Conservation (phyloP, 2,888 invertebrate genomes). For the Cosmopolites sordidus region DNA sequence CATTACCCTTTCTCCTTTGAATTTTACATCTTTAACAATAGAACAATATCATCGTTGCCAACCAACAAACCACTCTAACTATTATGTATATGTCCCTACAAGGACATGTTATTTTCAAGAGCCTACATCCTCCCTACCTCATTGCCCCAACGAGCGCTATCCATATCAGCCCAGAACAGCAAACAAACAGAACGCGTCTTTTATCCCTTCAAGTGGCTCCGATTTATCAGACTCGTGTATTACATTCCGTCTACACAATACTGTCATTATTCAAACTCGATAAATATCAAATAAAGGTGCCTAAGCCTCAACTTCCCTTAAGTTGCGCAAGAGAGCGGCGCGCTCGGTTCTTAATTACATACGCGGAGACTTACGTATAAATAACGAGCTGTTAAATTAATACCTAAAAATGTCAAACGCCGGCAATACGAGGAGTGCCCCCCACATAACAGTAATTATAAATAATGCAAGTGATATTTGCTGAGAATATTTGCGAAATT, state of each 20-base stretch:
- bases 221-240: constrained; percentile 9
- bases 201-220: constrained; percentile 3
- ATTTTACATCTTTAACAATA: too few species aligned
- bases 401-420: constrained; percentile 26
- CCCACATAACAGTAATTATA: constrained; percentile 16
- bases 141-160: too few species aligned
- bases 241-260: constrained; percentile 12
- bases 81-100: too few species aligned
- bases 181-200: too few species aligned
- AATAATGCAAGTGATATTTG: constrained; percentile 13
- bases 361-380: constrained; percentile 14
- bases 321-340: constrained; percentile 13
- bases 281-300: constrained; percentile 20
- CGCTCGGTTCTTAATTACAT: not conserved
- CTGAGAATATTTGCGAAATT: too few species aligned
- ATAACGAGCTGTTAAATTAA: constrained; percentile 19
- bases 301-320: constrained; percentile 14
- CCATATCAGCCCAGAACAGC: too few species aligned
- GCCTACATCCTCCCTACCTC: not conserved
- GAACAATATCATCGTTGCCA: too few species aligned
- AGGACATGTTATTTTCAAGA: not conserved
- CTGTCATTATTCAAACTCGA: constrained; percentile 18
- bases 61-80: too few species aligned
- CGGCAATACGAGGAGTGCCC: constrained; percentile 22
- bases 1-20: not conserved